Base-by-base conservation (phyloP, 2,797 vertebrate species). In the Argentina silus region DNA sequence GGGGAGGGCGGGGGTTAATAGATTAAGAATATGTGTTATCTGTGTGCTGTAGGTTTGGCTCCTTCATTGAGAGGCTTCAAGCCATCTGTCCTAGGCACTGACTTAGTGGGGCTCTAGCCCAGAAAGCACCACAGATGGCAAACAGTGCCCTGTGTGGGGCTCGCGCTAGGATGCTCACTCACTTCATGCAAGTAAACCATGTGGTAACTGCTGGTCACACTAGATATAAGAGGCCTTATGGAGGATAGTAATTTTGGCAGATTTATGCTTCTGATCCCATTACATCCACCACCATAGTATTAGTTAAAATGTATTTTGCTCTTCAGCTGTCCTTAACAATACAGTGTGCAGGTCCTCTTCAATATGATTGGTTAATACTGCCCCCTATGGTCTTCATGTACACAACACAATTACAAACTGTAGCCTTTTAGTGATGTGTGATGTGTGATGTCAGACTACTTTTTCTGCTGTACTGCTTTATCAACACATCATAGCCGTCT, bases 121-220 rank as follows among this genome's bases (percentile, higher is more conserved):
- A 78, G 78, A 82, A 83, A 72, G 81, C 81, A 72, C 77, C 84
- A 82, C 89, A 92, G 90, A 91, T 92, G 89, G 89, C 78, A 74
- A 63, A 19, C 88, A 87, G 81, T 45, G 50, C 85, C 78, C 85
- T 87, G 76, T 80, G 80, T 79, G 86, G 84, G 86, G 82, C 84
- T 78, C 78, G 69, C n/a, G 60, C 80, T 7, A 76, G 62, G 75
- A 72, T 75, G 79, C 75, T 75, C 84, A 80, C 80, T 79, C 77
- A 74, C 80, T 78, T 85, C 81, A 69, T 75, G 67, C 87, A 84
- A 80, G 81, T 79, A 70, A 75, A 72, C 78, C 80, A 86, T 84
- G 84, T 87, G 84, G 67, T 78, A 62, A 56, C 69, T 70, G 72
- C 68, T 17, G 76, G 73, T 61, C 51, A 68, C 53, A 75, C 43